Percentiles rank a stretch among this genome's conserved stretches.
Evolutionary conservation across 2,888 invertebrate species (phyloP).

Genomic region (Flexamia atlantica): DNA sequence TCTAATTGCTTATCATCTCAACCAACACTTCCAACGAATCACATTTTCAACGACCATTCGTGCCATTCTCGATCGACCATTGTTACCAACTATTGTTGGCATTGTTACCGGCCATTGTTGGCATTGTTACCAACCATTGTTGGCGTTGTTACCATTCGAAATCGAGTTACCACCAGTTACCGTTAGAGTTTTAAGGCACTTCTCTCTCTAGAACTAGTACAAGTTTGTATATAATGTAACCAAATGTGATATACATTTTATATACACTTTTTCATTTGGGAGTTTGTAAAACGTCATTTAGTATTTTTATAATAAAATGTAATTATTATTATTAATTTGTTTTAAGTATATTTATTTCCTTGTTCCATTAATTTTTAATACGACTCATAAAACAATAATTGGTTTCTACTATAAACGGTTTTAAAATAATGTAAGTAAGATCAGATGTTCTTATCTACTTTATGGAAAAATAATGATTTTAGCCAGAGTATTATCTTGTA

Average conservation of each 20-base stretch:
- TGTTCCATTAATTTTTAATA: too few relatives aligned
- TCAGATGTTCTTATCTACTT: too few relatives aligned
- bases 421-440: too few relatives aligned
- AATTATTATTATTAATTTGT: conserved; percentile 34
- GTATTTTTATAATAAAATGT: conserved; percentile 59
- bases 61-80: conserved; percentile 25
- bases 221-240: conserved; percentile 59
- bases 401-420: too few relatives aligned
- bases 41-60: neutral
- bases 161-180: conserved; percentile 55
- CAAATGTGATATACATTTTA: conserved; percentile 59
- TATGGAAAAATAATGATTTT: too few relatives aligned
- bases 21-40: conserved; percentile 17
- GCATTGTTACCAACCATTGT: conserved; percentile 6
- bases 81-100: neutral
- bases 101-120: neutral
- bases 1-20: conserved; percentile 32
- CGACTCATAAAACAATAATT: too few relatives aligned
- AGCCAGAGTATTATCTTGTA: too few relatives aligned
- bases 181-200: conserved; percentile 33
- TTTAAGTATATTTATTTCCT: too few relatives aligned
- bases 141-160: conserved; percentile 53
- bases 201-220: conserved; percentile 53
- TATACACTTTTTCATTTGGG: conserved; percentile 56
- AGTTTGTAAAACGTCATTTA: conserved; percentile 58